phyloP scores from a whole-genome alignment of 1,140 invertebrate genomes.

The Coptotermes formosanus region DNA sequence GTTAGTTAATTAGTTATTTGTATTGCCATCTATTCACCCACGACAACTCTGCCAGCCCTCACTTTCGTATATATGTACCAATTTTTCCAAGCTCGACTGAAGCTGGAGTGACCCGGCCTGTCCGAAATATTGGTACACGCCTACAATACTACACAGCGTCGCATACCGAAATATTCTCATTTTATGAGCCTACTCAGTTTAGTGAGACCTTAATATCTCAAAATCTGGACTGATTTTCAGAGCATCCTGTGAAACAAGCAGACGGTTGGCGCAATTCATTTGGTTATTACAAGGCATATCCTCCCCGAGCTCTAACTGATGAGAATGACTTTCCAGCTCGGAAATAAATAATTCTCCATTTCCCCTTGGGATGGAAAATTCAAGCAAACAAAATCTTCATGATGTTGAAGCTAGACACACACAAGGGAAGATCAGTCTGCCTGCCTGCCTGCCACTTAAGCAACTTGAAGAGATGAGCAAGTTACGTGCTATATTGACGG shows the following conservation, averaged over 20 bases:
- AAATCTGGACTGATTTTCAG: neutral
- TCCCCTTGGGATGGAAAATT: neutral
- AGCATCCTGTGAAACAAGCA: neutral
- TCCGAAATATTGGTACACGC: neutral
- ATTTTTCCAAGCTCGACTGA: no score
- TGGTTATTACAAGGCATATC: neutral
- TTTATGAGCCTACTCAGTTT: no score
- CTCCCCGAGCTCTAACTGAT: neutral
- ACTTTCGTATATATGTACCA: no score
- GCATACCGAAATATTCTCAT: neutral
- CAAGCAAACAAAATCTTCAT: conserved; percentile 12
- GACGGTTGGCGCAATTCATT: neutral
- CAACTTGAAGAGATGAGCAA: neutral
- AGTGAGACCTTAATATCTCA: no score
- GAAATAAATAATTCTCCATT: conserved; percentile 15
- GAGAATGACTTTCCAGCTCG: neutral
- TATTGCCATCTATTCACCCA: no score
- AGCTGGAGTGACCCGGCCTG: no score
- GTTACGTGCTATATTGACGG: neutral
- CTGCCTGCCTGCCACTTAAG: neutral
- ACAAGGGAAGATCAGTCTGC: neutral
- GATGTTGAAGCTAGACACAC: neutral
- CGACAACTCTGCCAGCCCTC: no score
- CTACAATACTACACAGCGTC: neutral
- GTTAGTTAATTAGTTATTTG: no score